Percentiles rank a stretch among this genome's conserved stretches.
Conservation (phyloP, 1,140 invertebrate genomes). For the Drosophila paulistorum region DNA sequence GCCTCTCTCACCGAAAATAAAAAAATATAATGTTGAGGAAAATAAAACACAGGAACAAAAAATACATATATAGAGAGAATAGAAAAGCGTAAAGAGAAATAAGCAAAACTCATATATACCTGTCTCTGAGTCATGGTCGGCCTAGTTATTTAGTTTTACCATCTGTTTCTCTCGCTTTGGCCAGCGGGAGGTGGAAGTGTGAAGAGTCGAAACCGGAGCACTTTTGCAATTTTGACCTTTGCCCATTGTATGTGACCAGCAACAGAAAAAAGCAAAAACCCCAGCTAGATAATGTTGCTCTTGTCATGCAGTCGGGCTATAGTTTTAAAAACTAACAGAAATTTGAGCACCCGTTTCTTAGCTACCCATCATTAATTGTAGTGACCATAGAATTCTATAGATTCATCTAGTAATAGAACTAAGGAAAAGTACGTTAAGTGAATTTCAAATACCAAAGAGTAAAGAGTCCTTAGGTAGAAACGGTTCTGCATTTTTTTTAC, state of each 20-base stretch:
- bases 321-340: slow-evolving; percentile 14
- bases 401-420: too few species aligned
- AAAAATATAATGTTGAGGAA: neutral
- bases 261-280: neutral
- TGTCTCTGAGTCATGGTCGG: slow-evolving; percentile 31
- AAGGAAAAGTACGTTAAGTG: neutral
- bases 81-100: slow-evolving; percentile 26
- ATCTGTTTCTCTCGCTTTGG: slow-evolving; percentile 4
- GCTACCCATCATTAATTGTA: neutral
- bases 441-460: too few species aligned
- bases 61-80: slow-evolving; percentile 1
- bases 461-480: too few species aligned
- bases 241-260: slow-evolving; percentile 51
- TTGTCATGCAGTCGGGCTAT: slow-evolving; percentile 47
- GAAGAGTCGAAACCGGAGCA: neutral
- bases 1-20: neutral
- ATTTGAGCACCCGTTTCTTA: neutral
- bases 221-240: slow-evolving; percentile 50
- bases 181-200: neutral
- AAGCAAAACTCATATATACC: slow-evolving; percentile 28
- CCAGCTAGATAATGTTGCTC: slow-evolving; percentile 45
- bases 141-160: slow-evolving; percentile 47
- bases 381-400: too few species aligned
- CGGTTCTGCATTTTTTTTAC: too few species aligned
- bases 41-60: neutral